Evolutionary conservation across 2,888 invertebrate species (phyloP).

Genomic region (Drosophila mulleri): DNA sequence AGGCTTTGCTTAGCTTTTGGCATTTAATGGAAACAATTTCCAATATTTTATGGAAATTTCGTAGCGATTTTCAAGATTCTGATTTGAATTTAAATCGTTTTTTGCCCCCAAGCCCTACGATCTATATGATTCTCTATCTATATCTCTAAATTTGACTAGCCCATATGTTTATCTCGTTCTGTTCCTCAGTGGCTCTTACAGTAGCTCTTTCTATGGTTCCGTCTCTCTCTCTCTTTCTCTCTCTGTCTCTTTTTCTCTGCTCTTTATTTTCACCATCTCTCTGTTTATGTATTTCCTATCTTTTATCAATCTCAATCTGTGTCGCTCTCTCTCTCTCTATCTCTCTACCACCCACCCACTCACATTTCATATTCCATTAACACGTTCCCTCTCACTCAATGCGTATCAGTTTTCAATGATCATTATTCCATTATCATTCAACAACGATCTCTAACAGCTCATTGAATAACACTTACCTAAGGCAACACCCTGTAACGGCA

Average conservation of each 20-base stretch:
- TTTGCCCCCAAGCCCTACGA: too few relatives aligned
- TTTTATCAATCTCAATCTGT: background rate
- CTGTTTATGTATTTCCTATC: background rate
- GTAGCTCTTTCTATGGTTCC: background rate
- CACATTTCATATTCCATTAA: background rate
- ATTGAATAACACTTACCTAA: slow-evolving; percentile 8
- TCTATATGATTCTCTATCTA: background rate
- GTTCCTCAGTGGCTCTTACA: too few relatives aligned
- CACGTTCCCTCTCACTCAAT: background rate
- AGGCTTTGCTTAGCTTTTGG: background rate
- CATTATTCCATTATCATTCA: background rate
- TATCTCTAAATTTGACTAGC: background rate
- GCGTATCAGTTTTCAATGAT: slow-evolving; percentile 3
- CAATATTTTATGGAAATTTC: background rate
- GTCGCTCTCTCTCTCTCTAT: background rate
- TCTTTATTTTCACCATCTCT: background rate
- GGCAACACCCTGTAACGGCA: slow-evolving; percentile 56
- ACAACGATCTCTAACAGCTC: slow-evolving; percentile 1
- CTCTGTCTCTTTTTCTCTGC: background rate
- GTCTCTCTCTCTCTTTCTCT: background rate
- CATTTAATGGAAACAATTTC: background rate
- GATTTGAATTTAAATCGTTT: background rate
- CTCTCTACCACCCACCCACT: background rate
- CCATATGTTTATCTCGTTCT: background rate
- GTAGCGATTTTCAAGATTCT: background rate